phyloP scores from a whole-genome alignment of 2,888 invertebrate species.

The Nymphalis urticae region DNA sequence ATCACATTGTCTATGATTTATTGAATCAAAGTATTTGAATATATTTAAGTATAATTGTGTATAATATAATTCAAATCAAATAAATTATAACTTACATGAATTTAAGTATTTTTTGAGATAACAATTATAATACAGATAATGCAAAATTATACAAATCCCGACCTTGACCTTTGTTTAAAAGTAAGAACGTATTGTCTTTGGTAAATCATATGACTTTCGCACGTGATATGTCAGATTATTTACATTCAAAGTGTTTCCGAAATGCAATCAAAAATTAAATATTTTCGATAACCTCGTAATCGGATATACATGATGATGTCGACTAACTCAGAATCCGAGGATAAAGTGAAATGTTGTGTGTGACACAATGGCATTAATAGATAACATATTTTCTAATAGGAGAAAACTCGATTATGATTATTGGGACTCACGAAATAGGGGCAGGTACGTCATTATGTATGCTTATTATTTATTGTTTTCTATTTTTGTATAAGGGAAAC shows the following conservation, averaged over 20 bases:
- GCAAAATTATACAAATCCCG: neutral
- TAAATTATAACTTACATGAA: neutral
- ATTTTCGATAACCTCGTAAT: constrained; percentile 37
- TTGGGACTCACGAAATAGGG: constrained; percentile 68
- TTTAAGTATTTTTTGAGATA: neutral
- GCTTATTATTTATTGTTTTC: constrained; percentile 64
- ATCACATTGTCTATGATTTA: constrained; percentile 13
- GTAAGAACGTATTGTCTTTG: constrained; percentile 58
- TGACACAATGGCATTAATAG: constrained; percentile 87
- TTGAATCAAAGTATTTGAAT: neutral
- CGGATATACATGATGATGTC: constrained; percentile 47
- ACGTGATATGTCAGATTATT: constrained; percentile 74
- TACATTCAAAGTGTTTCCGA: constrained; percentile 54
- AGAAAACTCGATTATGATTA: constrained; percentile 75
- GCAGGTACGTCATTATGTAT: constrained; percentile 73
- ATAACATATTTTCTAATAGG: constrained; percentile 86
- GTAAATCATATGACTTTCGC: constrained; percentile 76
- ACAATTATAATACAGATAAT: constrained; percentile 8
- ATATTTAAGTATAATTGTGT: neutral
- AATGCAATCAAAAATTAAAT: constrained; percentile 40
- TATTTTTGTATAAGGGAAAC: constrained; percentile 60
- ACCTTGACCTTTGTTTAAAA: constrained; percentile 45
- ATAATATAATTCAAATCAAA: neutral
- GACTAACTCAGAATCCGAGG: constrained; percentile 48
- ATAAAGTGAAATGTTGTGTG: constrained; percentile 60